Conservation (phyloP, 2,113 vertebrate genomes). For the Arvicanthis niloticus region DNA sequence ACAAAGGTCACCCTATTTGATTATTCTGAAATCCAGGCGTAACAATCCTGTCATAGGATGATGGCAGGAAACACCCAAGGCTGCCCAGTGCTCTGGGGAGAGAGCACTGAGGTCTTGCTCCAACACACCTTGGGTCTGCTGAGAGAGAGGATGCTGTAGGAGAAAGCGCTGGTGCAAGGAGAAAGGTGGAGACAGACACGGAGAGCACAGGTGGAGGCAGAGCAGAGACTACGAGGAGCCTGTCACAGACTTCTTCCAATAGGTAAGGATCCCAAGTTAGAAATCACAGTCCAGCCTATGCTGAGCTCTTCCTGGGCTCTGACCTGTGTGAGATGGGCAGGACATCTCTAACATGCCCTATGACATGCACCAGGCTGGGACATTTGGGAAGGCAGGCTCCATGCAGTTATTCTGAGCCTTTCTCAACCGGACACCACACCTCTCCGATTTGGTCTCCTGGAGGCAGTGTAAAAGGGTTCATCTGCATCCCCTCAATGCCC, state of each 20-base stretch:
- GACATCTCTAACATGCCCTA: not conserved
- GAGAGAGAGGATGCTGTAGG: not conserved
- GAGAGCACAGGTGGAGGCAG: not conserved
- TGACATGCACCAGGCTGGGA: not conserved
- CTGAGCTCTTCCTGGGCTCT: not conserved
- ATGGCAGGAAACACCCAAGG: not conserved
- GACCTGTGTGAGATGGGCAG: accelerated
- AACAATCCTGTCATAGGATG: accelerated
- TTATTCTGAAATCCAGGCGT: not conserved
- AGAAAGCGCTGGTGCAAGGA: not conserved
- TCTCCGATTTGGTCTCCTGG: not conserved
- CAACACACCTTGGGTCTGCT: not conserved
- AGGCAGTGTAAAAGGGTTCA: not conserved
- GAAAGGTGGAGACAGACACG: not conserved
- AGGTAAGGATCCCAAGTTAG: not conserved
- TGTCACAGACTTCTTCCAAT: not conserved
- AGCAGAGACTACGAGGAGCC: not conserved
- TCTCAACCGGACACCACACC: not conserved
- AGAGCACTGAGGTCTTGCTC: accelerated
- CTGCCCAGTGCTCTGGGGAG: not conserved
- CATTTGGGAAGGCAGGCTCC: not conserved
- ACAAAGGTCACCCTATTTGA: not conserved
- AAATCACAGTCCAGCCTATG: not conserved
- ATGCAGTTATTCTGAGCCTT: no score
- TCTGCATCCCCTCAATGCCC: accelerated